Percentiles rank a stretch among this genome's conserved stretches.
These are phyloP conservation scores for Malthinus flaveolus DNA, from an alignment of 2,888 invertebrate genomes.

Conservation along the genomic window DNA sequence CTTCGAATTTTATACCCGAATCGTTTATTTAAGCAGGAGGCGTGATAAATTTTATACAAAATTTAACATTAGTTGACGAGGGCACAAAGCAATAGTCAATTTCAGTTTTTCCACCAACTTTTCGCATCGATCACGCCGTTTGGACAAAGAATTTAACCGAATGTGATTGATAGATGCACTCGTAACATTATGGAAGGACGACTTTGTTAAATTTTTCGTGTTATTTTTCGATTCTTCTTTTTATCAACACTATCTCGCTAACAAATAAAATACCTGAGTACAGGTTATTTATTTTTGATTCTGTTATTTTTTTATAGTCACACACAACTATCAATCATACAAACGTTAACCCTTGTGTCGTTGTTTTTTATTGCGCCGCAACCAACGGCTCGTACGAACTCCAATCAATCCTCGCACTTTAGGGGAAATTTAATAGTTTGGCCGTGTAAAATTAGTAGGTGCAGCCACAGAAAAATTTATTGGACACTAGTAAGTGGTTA, in stretches of 20 bases:
- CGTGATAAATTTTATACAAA: conserved; percentile 19
- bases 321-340: too few relatives aligned
- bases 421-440: too few relatives aligned
- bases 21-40: conserved; percentile 15
- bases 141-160: conserved; percentile 18
- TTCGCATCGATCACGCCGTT: conserved; percentile 21
- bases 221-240: conserved; percentile 18
- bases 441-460: too few relatives aligned
- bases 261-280: not conserved
- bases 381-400: too few relatives aligned
- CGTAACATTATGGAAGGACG: conserved; percentile 15
- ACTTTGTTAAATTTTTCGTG: conserved; percentile 17
- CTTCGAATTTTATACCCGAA: conserved; percentile 5
- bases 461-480: too few relatives aligned
- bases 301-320: too few relatives aligned
- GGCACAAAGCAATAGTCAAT: conserved; percentile 23
- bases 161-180: conserved; percentile 23
- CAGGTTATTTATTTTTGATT: too few relatives aligned
- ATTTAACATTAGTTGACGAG: conserved; percentile 18
- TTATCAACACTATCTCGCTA: conserved; percentile 3
- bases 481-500: too few relatives aligned
- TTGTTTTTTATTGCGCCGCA: too few relatives aligned
- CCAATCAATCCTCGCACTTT: too few relatives aligned
- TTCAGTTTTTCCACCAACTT: conserved; percentile 21
- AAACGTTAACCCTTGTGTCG: too few relatives aligned